Conservation (phyloP, 1,140 invertebrate species). For the Choristoneura fumiferana region DNA sequence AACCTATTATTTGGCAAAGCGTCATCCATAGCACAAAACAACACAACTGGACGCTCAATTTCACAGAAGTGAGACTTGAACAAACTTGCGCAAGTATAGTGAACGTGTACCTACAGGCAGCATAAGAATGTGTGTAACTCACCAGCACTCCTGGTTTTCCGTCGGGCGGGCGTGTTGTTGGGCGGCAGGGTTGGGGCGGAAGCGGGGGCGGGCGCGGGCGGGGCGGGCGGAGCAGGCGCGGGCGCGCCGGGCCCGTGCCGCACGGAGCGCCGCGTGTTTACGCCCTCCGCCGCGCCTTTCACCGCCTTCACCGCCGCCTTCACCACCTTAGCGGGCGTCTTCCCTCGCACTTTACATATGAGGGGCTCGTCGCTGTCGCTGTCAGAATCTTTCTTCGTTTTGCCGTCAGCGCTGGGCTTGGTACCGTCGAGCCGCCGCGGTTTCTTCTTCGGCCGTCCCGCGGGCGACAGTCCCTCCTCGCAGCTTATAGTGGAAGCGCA, state of each 20-base stretch:
- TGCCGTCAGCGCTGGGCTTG: slow-evolving; percentile 31
- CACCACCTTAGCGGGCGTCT: slow-evolving; percentile 19
- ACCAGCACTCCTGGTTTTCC: slow-evolving; percentile 85
- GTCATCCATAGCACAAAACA: too few relatives aligned
- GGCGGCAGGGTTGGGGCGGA: too few relatives aligned
- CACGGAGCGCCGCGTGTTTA: slow-evolving; percentile 66
- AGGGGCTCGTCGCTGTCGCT: slow-evolving; percentile 90
- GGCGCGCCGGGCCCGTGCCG: slow-evolving; percentile 41
- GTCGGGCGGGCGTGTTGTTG: slow-evolving; percentile 47
- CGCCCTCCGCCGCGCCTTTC: slow-evolving; percentile 50
- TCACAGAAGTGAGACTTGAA: too few relatives aligned
- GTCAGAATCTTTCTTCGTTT: slow-evolving; percentile 79
- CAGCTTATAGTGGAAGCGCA: slow-evolving; percentile 80
- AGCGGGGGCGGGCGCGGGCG: too few relatives aligned
- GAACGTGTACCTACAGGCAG: too few relatives aligned
- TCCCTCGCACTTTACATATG: slow-evolving; percentile 84
- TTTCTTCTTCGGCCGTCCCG: slow-evolving; percentile 57
- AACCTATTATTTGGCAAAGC: too few relatives aligned
- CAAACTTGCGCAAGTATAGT: too few relatives aligned
- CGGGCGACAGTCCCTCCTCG: slow-evolving; percentile 76
- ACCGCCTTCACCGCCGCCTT: slow-evolving; percentile 28
- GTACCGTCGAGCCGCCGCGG: slow-evolving; percentile 45
- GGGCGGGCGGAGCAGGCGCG: slow-evolving; percentile 27
- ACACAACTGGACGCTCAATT: too few relatives aligned
- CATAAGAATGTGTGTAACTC: too few relatives aligned